Base-by-base conservation (phyloP, 2,113 vertebrate genomes). In the Gallinago jamesoni region DNA sequence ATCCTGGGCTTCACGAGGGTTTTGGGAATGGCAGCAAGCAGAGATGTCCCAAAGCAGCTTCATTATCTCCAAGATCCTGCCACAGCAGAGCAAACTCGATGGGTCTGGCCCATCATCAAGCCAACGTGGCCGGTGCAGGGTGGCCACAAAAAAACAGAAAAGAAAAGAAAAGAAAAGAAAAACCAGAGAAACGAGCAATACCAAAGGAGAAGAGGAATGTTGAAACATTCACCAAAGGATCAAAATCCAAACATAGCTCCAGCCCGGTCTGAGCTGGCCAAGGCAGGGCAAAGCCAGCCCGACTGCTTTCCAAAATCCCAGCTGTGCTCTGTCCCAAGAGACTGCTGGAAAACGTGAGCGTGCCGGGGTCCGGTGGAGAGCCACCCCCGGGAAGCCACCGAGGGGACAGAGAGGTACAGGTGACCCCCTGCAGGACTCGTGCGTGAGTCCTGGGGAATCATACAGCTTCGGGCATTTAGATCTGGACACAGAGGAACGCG, bases 321-420 rank as follows among this genome's bases (percentile, higher is more conserved):
- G 74, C 41, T 73, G 41, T 37, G n/a, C 69, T 62, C 52, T 25
- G 3, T 84, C 87, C 76, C 4, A 0, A 81, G 69, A 57, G 73
- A 41, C 23, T 21, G 20, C 39, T 27, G 53, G 50, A 52, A 59
- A 75, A 27, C 1, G 2, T 3, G 10, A 41, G 27, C 2, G 9
- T n/a, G 62, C 3, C 19, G 39, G 37, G 16, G 8, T 30, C 31
- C 3, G 6, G 30, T 3, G 3, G 41, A 15, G 4, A 3, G n/a
- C 24, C 50, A 14, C 12, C 18, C 37, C 60, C 3, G 3, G 55
- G 25, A n/a, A 74, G 69, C 9, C 3, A 6, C 25, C 1, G 6
- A 10, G 33, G 41, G 63, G 59, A 64, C 24, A 68, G 41, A 9
- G 0, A 0, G 48, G 33, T 0, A 0, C 47, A 10, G 66, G 70